A percentile compares a stretch with the other conserved stretches of the same genome.
Evolutionary conservation across 2,888 invertebrate genomes (phyloP).

Genomic region (Oligia fasciuncula): DNA sequence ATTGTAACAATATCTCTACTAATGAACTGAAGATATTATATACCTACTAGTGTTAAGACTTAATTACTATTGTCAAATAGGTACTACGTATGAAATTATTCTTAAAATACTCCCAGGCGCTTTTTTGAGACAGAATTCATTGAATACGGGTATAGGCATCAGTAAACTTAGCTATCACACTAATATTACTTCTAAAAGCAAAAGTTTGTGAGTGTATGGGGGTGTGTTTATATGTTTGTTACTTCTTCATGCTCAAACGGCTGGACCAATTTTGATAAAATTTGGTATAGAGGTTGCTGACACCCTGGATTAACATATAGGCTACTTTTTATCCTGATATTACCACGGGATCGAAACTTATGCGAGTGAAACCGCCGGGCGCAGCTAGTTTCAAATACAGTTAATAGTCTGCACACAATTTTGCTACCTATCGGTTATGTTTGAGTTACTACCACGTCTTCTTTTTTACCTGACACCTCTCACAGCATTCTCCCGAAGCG

Average conservation of each 20-base stretch:
- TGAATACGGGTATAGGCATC: background rate
- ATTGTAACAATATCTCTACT: background rate
- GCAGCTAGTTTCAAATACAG: background rate
- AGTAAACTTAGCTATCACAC: background rate
- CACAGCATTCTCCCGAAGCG: slow-evolving; percentile 97
- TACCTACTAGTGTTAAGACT: background rate
- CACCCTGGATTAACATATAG: too few species aligned
- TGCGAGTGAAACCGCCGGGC: too few species aligned
- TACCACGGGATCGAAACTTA: too few species aligned
- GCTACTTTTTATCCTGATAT: too few species aligned
- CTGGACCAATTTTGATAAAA: too few species aligned
- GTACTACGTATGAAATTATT: background rate
- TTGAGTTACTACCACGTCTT: background rate
- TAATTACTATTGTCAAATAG: background rate
- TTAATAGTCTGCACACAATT: background rate
- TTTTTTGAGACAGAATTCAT: background rate
- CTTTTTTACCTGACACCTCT: slow-evolving; percentile 94
- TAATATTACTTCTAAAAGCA: too few species aligned
- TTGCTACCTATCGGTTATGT: background rate
- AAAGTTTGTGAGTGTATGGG: too few species aligned
- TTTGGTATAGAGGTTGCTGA: too few species aligned
- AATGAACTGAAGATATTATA: background rate
- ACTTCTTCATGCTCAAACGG: too few species aligned
- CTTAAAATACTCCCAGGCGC: background rate
- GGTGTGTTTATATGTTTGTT: too few species aligned